Evolutionary conservation across 2,797 vertebrate genomes (phyloP).

Genomic region (Argyrosomus regius): DNA sequence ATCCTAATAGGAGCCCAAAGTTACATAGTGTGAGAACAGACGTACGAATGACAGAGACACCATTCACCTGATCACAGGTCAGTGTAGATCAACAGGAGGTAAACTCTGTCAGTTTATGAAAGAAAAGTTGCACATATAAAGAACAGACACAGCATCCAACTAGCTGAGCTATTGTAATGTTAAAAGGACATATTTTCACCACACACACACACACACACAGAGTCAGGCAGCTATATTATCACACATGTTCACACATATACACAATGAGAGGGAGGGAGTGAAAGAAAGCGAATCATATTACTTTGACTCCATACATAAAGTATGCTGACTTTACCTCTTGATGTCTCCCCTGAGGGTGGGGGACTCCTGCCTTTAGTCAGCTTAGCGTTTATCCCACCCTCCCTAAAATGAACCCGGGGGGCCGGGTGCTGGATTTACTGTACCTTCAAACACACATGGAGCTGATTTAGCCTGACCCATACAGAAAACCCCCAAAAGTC

Average conservation of each 20-base stretch:
- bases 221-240: background rate
- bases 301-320: slow-evolving; percentile 59
- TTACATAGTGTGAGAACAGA: no score
- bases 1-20: no score
- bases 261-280: slow-evolving; percentile 19
- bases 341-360: slow-evolving; percentile 48
- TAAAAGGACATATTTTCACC: no score
- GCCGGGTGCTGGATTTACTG: slow-evolving; percentile 63
- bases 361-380: slow-evolving; percentile 42
- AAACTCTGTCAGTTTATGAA: background rate
- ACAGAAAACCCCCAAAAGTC: slow-evolving; percentile 32
- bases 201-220: background rate
- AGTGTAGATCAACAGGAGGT: no score
- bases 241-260: slow-evolving; percentile 18
- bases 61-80: no score
- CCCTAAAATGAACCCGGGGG: slow-evolving; percentile 17
- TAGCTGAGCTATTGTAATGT: no score
- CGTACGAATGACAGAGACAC: no score
- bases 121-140: background rate
- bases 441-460: slow-evolving; percentile 71
- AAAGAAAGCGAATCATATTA: slow-evolving; percentile 45
- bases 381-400: slow-evolving; percentile 38
- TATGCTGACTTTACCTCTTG: slow-evolving; percentile 51
- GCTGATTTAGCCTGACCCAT: slow-evolving; percentile 42
- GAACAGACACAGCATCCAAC: background rate